These are phyloP conservation scores for Aphelenchoides besseyi DNA, from an alignment of 1,140 invertebrate genomes.

Conservation along the genomic window DNA sequence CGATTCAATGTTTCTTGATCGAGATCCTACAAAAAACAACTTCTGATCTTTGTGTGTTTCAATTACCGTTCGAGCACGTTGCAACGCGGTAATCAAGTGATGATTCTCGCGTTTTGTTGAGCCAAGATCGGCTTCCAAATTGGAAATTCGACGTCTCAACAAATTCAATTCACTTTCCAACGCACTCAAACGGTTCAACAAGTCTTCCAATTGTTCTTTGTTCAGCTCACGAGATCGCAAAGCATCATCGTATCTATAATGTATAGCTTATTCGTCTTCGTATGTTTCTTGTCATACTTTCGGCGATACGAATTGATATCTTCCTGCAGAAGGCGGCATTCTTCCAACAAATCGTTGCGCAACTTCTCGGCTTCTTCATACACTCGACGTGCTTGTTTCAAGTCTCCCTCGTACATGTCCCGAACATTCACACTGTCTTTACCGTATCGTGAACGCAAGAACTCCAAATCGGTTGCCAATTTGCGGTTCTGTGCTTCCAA, in stretches of 20 bases:
- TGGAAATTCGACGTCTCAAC: conserved; percentile 55
- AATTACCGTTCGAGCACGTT: conserved; percentile 41
- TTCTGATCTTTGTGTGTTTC: conserved; percentile 24
- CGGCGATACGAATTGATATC: conserved; percentile 49
- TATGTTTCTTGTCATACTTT: conserved; percentile 39
- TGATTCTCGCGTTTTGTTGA: conserved; percentile 57
- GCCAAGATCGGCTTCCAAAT: conserved; percentile 57
- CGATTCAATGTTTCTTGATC: conserved; percentile 62
- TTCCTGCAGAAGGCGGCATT: conserved; percentile 44
- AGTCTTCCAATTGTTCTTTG: conserved; percentile 53
- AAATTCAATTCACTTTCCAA: conserved; percentile 56
- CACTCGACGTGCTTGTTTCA: conserved; percentile 54
- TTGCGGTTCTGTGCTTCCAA: conserved; percentile 67
- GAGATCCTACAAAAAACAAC: conserved; percentile 46
- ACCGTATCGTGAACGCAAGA: conserved; percentile 65
- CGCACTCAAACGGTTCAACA: conserved; percentile 50
- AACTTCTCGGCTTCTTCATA: conserved; percentile 45
- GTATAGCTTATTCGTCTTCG: conserved; percentile 15
- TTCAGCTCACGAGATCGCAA: conserved; percentile 46
- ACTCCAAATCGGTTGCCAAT: conserved; percentile 65
- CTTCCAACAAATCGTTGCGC: conserved; percentile 35
- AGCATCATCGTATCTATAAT: conserved; percentile 57
- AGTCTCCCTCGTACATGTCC: conserved; percentile 66
- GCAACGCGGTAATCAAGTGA: conserved; percentile 43
- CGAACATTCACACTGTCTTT: conserved; percentile 65